Conservation (phyloP, 2,797 vertebrate genomes). For the Paramormyrops hopkinsi region DNA sequence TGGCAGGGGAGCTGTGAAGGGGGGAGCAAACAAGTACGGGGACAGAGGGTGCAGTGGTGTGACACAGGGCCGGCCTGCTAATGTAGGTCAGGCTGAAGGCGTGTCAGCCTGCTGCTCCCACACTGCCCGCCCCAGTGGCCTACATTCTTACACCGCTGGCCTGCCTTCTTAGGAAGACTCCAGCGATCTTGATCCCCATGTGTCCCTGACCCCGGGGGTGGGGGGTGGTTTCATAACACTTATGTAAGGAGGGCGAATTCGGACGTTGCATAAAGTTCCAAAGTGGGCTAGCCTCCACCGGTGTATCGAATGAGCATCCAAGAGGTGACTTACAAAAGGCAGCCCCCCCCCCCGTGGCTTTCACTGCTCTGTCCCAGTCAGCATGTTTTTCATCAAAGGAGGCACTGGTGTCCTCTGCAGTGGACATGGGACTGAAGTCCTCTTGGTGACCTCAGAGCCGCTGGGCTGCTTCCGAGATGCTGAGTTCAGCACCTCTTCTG, state of each 20-base stretch:
- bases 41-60: background rate
- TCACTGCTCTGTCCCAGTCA: background rate
- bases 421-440: background rate
- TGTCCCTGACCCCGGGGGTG: background rate
- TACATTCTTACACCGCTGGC: constrained; percentile 14
- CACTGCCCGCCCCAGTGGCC: constrained; percentile 25
- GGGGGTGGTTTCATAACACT: constrained; percentile 18
- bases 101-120: background rate
- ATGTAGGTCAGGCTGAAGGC: constrained; percentile 25
- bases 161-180: constrained; percentile 16
- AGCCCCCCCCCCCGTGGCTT: background rate
- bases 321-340: background rate
- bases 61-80: background rate
- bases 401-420: background rate
- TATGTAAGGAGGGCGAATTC: constrained; percentile 13
- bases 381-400: background rate
- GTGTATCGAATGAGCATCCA: background rate
- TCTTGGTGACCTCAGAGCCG: background rate
- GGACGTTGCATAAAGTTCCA: constrained; percentile 22
- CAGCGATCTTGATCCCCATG: background rate
- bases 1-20: background rate
- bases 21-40: background rate
- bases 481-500: background rate
- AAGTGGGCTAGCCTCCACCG: constrained; percentile 13
- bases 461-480: background rate